A percentile compares a stretch with the other conserved stretches of the same genome.
Conservation (phyloP, 1,140 invertebrate genomes). For the Reticulitermes speratus region DNA sequence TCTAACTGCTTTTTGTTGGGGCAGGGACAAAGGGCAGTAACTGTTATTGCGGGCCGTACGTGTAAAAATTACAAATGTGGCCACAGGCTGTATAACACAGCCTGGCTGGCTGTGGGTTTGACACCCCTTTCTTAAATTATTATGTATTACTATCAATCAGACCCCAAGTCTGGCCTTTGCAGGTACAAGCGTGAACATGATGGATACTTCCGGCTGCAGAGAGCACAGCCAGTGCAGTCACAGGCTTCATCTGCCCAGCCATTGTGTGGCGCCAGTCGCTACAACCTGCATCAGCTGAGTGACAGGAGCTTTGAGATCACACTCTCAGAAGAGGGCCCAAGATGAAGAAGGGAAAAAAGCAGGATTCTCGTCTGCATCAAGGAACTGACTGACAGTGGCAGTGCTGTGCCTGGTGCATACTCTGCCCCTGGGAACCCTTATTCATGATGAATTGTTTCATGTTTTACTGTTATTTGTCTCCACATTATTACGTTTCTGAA, state of each 20-base stretch:
- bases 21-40: too few relatives aligned
- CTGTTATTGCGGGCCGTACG: too few relatives aligned
- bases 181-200: slow-evolving; percentile 71
- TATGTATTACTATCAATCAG: too few relatives aligned
- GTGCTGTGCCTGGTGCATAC: slow-evolving; percentile 50
- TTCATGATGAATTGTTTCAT: too few relatives aligned
- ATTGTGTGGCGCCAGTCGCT: background rate
- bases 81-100: too few relatives aligned
- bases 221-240: slow-evolving; percentile 56
- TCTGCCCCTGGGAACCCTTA: slow-evolving; percentile 40
- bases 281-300: slow-evolving; percentile 12
- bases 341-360: background rate
- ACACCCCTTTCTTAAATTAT: too few relatives aligned
- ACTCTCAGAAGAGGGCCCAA: background rate
- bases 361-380: slow-evolving; percentile 52
- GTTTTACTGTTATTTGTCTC: too few relatives aligned
- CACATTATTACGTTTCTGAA: too few relatives aligned
- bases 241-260: background rate
- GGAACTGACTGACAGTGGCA: slow-evolving; percentile 53
- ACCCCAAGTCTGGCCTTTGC: slow-evolving; percentile 21
- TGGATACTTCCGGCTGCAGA: slow-evolving; percentile 71
- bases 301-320: background rate
- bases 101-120: too few relatives aligned
- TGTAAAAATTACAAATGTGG: too few relatives aligned
- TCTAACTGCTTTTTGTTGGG: too few relatives aligned